These are phyloP conservation scores for Parnassius apollo DNA, from an alignment of 2,888 invertebrate species.

Conservation along the genomic window DNA sequence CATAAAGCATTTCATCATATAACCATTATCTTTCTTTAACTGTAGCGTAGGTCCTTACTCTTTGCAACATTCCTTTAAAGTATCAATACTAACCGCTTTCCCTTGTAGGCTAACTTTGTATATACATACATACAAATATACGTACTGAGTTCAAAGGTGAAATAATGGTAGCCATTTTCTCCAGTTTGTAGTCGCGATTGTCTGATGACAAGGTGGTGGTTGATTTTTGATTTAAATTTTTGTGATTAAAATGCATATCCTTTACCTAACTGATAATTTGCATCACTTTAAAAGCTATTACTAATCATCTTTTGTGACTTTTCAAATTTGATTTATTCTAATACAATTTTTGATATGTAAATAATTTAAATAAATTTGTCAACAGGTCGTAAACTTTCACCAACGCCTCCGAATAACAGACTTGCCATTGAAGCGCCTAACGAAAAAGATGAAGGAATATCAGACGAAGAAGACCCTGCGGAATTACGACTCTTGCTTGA, in stretches of 20 bases:
- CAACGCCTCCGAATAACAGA: slow-evolving; percentile 83
- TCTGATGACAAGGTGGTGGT: slow-evolving; percentile 19
- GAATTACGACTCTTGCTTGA: slow-evolving; percentile 93
- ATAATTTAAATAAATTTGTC: slow-evolving; percentile 3
- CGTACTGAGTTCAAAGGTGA: slow-evolving; percentile 51
- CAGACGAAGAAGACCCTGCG: slow-evolving; percentile 90
- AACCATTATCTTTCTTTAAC: slow-evolving; percentile 2
- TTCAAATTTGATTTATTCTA: not conserved
- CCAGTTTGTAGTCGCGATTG: slow-evolving; percentile 51
- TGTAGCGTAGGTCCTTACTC: not conserved
- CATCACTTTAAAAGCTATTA: slow-evolving; percentile 8
- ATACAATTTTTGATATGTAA: not conserved
- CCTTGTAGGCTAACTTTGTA: slow-evolving; percentile 12
- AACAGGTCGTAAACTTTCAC: slow-evolving; percentile 85
- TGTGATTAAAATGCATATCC: not conserved
- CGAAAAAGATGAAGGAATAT: slow-evolving; percentile 87
- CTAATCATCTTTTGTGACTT: slow-evolving; percentile 10
- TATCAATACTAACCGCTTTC: slow-evolving; percentile 33
- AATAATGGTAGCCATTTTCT: slow-evolving; percentile 80
- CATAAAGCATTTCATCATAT: slow-evolving; percentile 4
- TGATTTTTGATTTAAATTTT: slow-evolving; percentile 16
- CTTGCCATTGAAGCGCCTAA: slow-evolving; percentile 83
- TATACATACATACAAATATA: slow-evolving; percentile 12
- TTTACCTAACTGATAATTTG: slow-evolving; percentile 12
- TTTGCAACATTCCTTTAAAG: slow-evolving; percentile 29